Evolutionary conservation across 2,113 vertebrate genomes (phyloP).

Genomic region (Solenodon paradoxus): DNA sequence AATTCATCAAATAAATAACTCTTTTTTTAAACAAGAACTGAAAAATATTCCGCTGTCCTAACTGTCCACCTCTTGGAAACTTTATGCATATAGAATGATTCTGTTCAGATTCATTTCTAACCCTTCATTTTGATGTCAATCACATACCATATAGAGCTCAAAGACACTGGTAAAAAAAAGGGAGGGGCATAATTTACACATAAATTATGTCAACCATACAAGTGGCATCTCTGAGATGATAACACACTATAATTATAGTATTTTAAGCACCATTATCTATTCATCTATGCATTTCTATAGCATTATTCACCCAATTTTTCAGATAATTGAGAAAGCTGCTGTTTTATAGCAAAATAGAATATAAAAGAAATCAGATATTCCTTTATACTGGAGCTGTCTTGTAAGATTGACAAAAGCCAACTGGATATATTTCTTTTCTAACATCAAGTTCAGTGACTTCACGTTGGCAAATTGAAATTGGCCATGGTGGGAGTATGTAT

Average conservation of each 20-base stretch:
- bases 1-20: neutral
- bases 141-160: conserved; percentile 7
- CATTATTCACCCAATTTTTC: neutral
- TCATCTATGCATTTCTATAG: neutral
- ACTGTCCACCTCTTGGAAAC: neutral
- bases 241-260: conserved; percentile 4
- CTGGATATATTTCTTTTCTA: neutral
- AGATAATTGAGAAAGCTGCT: neutral
- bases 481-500: no score
- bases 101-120: conserved; percentile 38
- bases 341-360: neutral
- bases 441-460: neutral
- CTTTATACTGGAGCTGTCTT: neutral
- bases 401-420: neutral
- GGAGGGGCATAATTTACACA: neutral
- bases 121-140: conserved; percentile 48
- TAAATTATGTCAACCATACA: neutral
- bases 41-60: neutral
- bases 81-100: conserved; percentile 30
- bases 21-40: conserved; percentile 21
- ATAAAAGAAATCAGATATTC: neutral
- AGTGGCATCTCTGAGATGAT: neutral
- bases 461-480: neutral
- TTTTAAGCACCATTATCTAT: neutral
- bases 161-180: neutral